These are phyloP conservation scores for Rugalucina vietnamica DNA, from an alignment of 2,888 invertebrate species.

Conservation along the genomic window DNA sequence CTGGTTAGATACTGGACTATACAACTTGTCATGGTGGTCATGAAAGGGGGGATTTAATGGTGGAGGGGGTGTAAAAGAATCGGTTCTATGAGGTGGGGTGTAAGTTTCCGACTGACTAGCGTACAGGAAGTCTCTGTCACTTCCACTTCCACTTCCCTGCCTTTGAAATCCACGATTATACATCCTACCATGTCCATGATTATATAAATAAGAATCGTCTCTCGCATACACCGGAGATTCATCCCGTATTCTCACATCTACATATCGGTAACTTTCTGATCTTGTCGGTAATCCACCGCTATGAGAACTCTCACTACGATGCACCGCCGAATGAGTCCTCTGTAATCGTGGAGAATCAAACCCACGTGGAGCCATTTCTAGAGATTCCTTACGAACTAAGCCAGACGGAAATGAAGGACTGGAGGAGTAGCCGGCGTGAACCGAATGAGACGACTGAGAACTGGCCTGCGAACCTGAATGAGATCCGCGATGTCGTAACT, in stretches of 20 bases:
- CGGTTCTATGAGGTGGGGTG: slow-evolving; percentile 61
- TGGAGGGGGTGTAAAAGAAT: slow-evolving; percentile 65
- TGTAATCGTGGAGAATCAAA: slow-evolving; percentile 75
- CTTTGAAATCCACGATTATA: slow-evolving; percentile 57
- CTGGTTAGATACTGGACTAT: slow-evolving; percentile 59
- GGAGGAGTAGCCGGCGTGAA: slow-evolving; percentile 69
- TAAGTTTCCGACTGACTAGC: slow-evolving; percentile 70
- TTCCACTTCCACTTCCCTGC: slow-evolving; percentile 65
- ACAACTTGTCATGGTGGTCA: slow-evolving; percentile 65
- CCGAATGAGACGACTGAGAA: slow-evolving; percentile 76
- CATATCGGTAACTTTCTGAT: slow-evolving; percentile 61
- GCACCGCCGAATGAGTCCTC: slow-evolving; percentile 66
- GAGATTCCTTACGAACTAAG: slow-evolving; percentile 77
- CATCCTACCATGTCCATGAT: slow-evolving; percentile 57
- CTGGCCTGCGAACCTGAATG: slow-evolving; percentile 55
- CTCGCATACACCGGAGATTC: slow-evolving; percentile 62
- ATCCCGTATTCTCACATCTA: slow-evolving; percentile 56
- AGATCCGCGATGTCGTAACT: slow-evolving; percentile 77
- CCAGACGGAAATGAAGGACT: slow-evolving; percentile 71
- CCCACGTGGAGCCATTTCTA: slow-evolving; percentile 67
- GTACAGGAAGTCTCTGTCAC: slow-evolving; percentile 63
- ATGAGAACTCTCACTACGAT: slow-evolving; percentile 64
- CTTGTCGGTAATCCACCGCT: slow-evolving; percentile 60
- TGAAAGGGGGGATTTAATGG: slow-evolving; percentile 59
- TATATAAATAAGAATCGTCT: slow-evolving; percentile 64